Evolutionary conservation across 2,113 vertebrate species (phyloP).

Genomic region (Polypterus bichir): DNA sequence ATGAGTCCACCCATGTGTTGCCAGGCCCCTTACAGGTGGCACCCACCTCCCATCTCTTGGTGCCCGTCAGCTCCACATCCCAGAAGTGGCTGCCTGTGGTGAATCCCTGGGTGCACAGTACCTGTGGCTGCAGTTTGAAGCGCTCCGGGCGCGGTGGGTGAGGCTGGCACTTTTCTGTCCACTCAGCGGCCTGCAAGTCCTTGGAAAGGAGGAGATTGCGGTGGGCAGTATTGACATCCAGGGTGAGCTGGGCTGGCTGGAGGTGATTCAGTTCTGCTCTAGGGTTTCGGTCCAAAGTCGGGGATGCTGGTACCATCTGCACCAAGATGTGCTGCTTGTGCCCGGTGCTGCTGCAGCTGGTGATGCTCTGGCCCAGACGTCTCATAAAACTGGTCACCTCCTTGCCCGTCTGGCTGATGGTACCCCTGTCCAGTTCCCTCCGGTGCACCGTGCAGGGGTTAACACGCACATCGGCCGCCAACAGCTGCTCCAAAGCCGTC

Average conservation of each 20-base stretch:
- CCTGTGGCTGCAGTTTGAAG: constrained; percentile 32
- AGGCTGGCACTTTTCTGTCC: constrained; percentile 17
- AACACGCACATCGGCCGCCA: constrained; percentile 16
- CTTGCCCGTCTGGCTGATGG: constrained; percentile 18
- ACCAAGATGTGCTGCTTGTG: constrained; percentile 8
- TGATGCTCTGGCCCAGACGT: neutral
- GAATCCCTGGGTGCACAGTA: constrained; percentile 30
- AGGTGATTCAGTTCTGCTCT: constrained; percentile 16
- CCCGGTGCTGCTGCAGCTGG: constrained; percentile 26
- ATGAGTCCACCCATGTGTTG: constrained; percentile 14
- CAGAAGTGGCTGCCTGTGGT: constrained; percentile 25
- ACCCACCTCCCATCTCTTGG: constrained; percentile 35
- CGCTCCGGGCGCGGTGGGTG: constrained; percentile 17
- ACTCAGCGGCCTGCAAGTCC: constrained; percentile 28
- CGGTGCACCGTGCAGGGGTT: constrained; percentile 16
- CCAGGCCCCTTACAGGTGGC: constrained; percentile 17
- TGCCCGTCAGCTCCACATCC: constrained; percentile 39
- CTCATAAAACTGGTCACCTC: neutral
- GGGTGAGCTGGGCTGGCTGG: constrained; percentile 14
- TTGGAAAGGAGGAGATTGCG: constrained; percentile 33
- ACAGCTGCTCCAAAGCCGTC: constrained; percentile 19
- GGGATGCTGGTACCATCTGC: constrained; percentile 23
- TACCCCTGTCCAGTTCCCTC: constrained; percentile 24
- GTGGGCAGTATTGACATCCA: constrained; percentile 36
- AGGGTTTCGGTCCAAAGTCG: constrained; percentile 15